Evolutionary conservation across 2,113 vertebrate species (phyloP).

Genomic region (Crotalus helleri): DNA sequence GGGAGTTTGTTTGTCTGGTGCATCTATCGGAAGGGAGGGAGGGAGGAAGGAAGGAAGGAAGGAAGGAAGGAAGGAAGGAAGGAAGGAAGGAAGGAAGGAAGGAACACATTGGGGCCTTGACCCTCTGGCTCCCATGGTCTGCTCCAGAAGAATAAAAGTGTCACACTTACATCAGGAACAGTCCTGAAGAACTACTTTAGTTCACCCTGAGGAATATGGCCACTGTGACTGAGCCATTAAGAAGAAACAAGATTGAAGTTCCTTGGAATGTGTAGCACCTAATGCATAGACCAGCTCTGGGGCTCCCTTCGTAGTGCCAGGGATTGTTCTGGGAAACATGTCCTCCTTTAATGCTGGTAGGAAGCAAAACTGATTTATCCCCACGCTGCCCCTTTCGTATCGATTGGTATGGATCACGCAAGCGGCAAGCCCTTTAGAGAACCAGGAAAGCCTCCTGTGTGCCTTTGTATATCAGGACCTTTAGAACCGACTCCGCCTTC

Average conservation of each 20-base stretch:
- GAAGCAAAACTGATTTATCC: not conserved
- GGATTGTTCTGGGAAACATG: not conserved
- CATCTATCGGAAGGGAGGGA: not conserved
- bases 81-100: not conserved
- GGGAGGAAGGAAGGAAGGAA: too few species aligned
- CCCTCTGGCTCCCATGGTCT: constrained; percentile 28
- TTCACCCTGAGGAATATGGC: not conserved
- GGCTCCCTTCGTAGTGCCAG: too few species aligned
- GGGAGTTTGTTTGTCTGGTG: not conserved
- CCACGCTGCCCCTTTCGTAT: not conserved
- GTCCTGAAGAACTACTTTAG: constrained; percentile 43
- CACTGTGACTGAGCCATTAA: constrained; percentile 13
- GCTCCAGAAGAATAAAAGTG: constrained; percentile 42
- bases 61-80: not conserved
- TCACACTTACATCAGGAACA: constrained; percentile 45
- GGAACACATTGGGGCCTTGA: constrained; percentile 16
- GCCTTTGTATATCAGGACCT: not conserved
- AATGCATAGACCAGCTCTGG: not conserved
- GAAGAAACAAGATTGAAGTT: not conserved
- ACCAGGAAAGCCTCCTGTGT: not conserved
- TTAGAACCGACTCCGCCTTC: accelerated
- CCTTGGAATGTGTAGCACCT: not conserved
- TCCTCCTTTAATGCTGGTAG: not conserved
- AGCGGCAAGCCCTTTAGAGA: not conserved
- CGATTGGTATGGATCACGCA: not conserved